Evolutionary conservation across 2,797 vertebrate genomes (phyloP), one percentile per base, ranked within the genome.

Genomic region (Esox lucius): DNA sequence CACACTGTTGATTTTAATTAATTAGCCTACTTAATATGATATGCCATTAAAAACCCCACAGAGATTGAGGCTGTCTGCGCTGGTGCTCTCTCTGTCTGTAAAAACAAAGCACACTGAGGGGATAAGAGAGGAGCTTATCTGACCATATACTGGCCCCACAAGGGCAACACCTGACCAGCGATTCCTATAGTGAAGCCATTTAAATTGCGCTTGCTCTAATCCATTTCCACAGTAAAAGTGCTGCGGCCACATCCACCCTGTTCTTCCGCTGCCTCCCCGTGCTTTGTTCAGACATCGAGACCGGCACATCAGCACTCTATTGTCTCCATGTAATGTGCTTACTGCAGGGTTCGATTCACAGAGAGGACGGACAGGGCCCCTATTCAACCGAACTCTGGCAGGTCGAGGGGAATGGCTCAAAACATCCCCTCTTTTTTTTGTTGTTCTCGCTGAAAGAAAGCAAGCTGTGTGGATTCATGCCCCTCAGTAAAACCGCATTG

Each of bases 201-300:
- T 90, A 86, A 90, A 91, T 89, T 91, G 89, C 88, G 87, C 76
- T 49, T 84, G 77, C 81, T 76, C 89, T 91, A 91, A 91, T 89
- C 90, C 90, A 77, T 65, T 78, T 73, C 80, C 74, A 80, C 68
- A 81, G 81, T 76, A 81, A 87, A 90, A 89, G 84, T 83, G 86
- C 85, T 88, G 85, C 66, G 80, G 83, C 85, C 88, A 82, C 73
- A 90, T 78, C 75, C 84, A 80, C 56, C 62, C 28, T 80, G 33
- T 79, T 87, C 83, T 87, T 88, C 87, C 86, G 90, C 83, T 87
- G 83, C 87, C 86, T 89, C 87, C 85, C 82, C 78, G 69, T 76
- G 80, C 80, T 88, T 90, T 90, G 90, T 91, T 90, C 89, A 83
- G 88, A 89, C 70, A 87, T 83, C 24, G 78, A 84, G 86, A 83